A percentile compares a stretch with the other conserved stretches of the same genome.
Evolutionary conservation across 2,888 invertebrate species (phyloP).

Genomic region (Hirtodrosophila trivittata): DNA sequence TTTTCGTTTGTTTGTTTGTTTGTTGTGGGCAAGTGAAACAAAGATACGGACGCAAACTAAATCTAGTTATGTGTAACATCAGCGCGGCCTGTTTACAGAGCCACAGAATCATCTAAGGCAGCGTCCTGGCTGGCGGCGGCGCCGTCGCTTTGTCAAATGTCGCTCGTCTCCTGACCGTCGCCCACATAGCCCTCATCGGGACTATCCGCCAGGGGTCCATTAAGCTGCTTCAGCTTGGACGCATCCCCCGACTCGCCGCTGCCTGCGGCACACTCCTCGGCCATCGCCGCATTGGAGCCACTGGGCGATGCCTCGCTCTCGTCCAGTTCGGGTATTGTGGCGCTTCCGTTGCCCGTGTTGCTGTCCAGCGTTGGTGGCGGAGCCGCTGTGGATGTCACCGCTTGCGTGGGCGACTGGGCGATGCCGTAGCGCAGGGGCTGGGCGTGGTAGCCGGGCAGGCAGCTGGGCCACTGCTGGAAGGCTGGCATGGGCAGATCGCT

Average conservation of each 20-base stretch:
- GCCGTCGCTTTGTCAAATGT: conserved; percentile 86
- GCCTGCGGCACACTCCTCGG: conserved; percentile 30
- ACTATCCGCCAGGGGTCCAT: conserved; percentile 88
- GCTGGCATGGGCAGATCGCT: conserved; percentile 62
- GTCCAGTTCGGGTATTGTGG: conserved; percentile 83
- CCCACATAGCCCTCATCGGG: conserved; percentile 95
- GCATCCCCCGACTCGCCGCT: conserved; percentile 39
- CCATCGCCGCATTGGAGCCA: conserved; percentile 46
- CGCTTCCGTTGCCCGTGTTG: conserved; percentile 85
- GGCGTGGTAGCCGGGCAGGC: conserved; percentile 84
- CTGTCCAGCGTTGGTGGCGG: conserved; percentile 85
- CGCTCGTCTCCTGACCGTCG: conserved; percentile 88
- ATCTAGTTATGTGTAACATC: conserved; percentile 28
- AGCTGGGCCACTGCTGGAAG: conserved; percentile 85
- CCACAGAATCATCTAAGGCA: conserved; percentile 82
- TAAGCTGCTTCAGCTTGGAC: conserved; percentile 84
- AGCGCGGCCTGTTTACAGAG: conserved; percentile 72
- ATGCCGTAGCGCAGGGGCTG: conserved; percentile 81
- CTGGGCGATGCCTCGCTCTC: conserved; percentile 81
- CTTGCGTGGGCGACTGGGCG: conserved; percentile 44
- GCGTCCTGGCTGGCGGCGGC: conserved; percentile 60
- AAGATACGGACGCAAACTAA: conserved; percentile 27
- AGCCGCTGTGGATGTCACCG: conserved; percentile 23
- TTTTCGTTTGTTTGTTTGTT: conserved; percentile 3
- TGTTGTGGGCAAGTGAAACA: conserved; percentile 24